Percentiles rank a stretch among this genome's conserved stretches.
These are phyloP conservation scores for Agrypnus murinus DNA, from an alignment of 2,888 invertebrate genomes.

Conservation along the genomic window DNA sequence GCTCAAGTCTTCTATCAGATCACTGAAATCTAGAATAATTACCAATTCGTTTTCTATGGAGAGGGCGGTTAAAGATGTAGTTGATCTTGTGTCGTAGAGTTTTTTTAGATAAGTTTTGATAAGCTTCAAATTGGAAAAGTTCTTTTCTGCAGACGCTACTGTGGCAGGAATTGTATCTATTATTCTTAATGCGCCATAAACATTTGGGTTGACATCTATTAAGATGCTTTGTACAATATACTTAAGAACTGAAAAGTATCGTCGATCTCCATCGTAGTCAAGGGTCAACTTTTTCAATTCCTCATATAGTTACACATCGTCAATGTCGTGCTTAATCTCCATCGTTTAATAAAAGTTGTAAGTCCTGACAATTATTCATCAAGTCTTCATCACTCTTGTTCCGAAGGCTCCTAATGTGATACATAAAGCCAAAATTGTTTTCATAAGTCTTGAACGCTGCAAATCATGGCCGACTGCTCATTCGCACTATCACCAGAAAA, in stretches of 20 bases:
- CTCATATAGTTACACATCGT: conserved; percentile 4
- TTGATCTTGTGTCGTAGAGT: no score
- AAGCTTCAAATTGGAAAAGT: conserved; percentile 3
- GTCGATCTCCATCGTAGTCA: conserved; percentile 9
- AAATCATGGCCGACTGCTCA: not conserved
- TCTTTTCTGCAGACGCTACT: conserved; percentile 10
- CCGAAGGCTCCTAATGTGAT: not conserved
- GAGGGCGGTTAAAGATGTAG: not conserved
- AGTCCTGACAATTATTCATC: not conserved
- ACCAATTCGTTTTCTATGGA: not conserved
- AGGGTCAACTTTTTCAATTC: conserved; percentile 1
- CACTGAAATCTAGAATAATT: not conserved
- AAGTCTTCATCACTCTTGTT: no score
- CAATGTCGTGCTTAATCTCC: conserved; percentile 1
- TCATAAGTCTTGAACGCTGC: conserved; percentile 3
- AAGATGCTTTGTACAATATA: conserved; percentile 2
- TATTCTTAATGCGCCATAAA: conserved; percentile 1
- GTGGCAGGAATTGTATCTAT: conserved; percentile 7
- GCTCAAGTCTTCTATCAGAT: not conserved
- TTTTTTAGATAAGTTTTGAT: conserved; percentile 1
- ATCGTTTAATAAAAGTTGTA: conserved; percentile 6
- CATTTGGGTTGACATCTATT: not conserved
- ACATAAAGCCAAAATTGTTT: conserved; percentile 17
- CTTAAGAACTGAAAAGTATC: conserved; percentile 1
- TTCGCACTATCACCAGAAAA: not conserved